Evolutionary conservation across 2,888 invertebrate species (phyloP).

Genomic region (Luperina testacea): DNA sequence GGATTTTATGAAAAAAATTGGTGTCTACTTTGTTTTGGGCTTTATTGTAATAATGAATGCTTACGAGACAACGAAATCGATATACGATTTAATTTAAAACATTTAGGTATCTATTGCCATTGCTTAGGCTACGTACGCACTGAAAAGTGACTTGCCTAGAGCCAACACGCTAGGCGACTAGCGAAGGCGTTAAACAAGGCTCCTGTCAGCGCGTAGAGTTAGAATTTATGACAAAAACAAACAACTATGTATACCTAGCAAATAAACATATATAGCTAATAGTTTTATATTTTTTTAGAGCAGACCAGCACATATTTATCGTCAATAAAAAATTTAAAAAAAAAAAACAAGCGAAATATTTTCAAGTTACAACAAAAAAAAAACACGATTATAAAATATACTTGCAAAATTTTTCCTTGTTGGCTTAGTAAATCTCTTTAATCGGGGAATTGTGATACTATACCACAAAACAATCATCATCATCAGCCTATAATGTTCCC

Average conservation of each 20-base stretch:
- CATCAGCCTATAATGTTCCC: no score
- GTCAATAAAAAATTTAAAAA: neutral
- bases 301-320: no score
- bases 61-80: constrained; percentile 13
- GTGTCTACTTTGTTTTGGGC: constrained; percentile 31
- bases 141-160: neutral
- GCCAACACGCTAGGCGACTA: no score
- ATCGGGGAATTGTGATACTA: constrained; percentile 40
- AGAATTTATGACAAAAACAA: neutral
- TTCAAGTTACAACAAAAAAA: neutral
- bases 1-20: constrained; percentile 28
- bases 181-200: no score
- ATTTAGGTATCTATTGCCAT: neutral
- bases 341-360: neutral
- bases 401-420: constrained; percentile 27
- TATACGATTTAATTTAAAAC: neutral
- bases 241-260: neutral
- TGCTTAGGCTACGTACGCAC: neutral
- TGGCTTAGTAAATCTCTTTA: constrained; percentile 23
- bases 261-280: neutral
- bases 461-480: constrained; percentile 29
- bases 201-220: neutral
- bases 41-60: constrained; percentile 42
- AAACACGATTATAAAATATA: no score
- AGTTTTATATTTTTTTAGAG: neutral